Base-by-base conservation (phyloP, 2,888 invertebrate species). In the Cephus nigrinus region DNA sequence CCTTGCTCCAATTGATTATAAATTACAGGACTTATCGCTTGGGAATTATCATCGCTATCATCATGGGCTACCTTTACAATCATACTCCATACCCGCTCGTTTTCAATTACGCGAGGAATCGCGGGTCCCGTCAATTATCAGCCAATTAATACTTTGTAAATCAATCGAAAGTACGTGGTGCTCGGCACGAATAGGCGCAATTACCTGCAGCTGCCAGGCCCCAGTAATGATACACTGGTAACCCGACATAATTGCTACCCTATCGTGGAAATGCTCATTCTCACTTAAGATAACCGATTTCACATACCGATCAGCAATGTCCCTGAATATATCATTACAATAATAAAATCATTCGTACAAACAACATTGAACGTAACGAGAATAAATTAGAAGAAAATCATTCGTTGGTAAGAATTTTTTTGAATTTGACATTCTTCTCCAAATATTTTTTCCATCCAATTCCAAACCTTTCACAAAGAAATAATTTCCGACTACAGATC, bases 71-170 rank as follows among this genome's bases (percentile, higher is more conserved):
- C 55, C 55, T 55, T 55, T 55, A 23, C 55, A 55, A 55, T 55
- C 55, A 55, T 55, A 55, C 55, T 55, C 55, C 23, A 23, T 55
- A 55, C 55, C 55, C 55, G 23, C 55, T 55, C 23, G 55, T 55
- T 55, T 55, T 55, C 71, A 33, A 71, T 71, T 33, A 33, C 71
- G 71, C 71, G 71, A 71, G 32, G 71, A 31, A 71, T 33, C 71
- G 71, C 71, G 71, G 31, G 32, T 71, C 71, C 71, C 71, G 71
- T 23, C 55, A 55, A 55, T 55, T 55, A 55, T 23, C 79, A 79
- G 79, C 75, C 83, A 82, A 87, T 87, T 86, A 86, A 85, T 85
- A 86, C 82, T 86, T 85, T 83, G 83, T 86, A 86, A 86, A 87
- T 86, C 85, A 86, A 84, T 84, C 82, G 71, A 32, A 33, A 31